Evolutionary conservation across 2,888 invertebrate species (phyloP).

Genomic region (Eurytoma californica): DNA sequence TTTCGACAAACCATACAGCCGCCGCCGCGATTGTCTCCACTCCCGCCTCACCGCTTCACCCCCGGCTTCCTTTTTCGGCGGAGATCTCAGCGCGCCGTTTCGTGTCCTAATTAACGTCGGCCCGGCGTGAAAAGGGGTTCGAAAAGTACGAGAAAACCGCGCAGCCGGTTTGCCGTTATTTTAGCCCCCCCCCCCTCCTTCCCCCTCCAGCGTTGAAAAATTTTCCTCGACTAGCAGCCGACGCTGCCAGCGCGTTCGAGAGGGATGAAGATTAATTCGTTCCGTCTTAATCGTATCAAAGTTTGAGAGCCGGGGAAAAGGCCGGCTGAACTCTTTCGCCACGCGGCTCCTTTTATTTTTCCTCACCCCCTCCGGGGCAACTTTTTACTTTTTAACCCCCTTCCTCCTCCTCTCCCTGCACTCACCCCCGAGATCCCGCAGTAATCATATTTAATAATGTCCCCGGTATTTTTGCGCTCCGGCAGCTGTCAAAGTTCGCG

Average conservation of each 20-base stretch:
- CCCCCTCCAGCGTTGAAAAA: slow-evolving; percentile 61
- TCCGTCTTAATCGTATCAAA: slow-evolving; percentile 75
- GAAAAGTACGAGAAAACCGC: slow-evolving; percentile 39
- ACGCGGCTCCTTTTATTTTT: slow-evolving; percentile 28
- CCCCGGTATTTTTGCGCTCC: slow-evolving; percentile 68
- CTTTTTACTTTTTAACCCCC: slow-evolving; percentile 63
- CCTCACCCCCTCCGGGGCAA: slow-evolving; percentile 53
- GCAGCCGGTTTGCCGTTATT: slow-evolving; percentile 59
- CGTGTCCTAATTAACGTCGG: slow-evolving; percentile 71
- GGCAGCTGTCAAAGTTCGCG: slow-evolving; percentile 62
- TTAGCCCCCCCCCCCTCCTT: slow-evolving; percentile 61
- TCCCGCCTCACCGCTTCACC: slow-evolving; percentile 10
- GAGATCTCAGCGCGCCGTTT: slow-evolving; percentile 61
- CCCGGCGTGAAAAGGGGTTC: slow-evolving; percentile 58
- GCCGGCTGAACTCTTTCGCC: slow-evolving; percentile 63
- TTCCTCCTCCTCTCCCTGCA: slow-evolving; percentile 5
- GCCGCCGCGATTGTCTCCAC: slow-evolving; percentile 31
- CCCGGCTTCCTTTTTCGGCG: slow-evolving; percentile 38
- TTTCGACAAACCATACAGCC: slow-evolving; percentile 30
- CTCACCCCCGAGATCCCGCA: slow-evolving; percentile 47
- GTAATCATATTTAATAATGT: slow-evolving; percentile 74
- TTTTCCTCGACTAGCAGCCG: slow-evolving; percentile 64
- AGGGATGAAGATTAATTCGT: slow-evolving; percentile 75
- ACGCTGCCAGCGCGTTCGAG: slow-evolving; percentile 62
- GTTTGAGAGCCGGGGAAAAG: slow-evolving; percentile 71